Base-by-base conservation (phyloP, 2,888 invertebrate genomes). In the Ectropis crepuscularia region DNA sequence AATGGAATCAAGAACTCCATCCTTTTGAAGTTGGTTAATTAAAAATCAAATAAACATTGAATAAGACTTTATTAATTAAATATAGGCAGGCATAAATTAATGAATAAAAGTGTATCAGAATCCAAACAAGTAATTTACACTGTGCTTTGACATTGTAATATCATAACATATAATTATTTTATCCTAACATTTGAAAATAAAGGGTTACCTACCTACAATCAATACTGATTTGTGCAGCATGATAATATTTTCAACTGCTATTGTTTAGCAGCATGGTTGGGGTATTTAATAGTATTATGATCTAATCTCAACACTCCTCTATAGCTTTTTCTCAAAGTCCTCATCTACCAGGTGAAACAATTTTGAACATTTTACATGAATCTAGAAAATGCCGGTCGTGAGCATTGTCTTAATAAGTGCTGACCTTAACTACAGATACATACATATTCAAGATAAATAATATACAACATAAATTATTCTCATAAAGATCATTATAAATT, bases 41-140 rank as follows among this genome's bases (percentile, higher is more conserved):
- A 49, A 57, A 48, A 66, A 63, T 61, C 57, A 59, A 43, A 28
- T 10, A 49, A 72, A 70, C 67, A 69, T 68, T 67, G 58, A 57
- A 70, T 70, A 70, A 60, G 67, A 63, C 55, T 70, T 72, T 67
- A 70, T 64, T 71, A 45, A 55, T 49, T 65, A 65, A 61, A 66
- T 66, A 70, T 66, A 70, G 64, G 66, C 62, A 65, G 67, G 60
- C 36, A 66, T 62, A 60, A 28, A 55, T 39, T 39, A 64, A 58
- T 50, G 57, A 67, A 62, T 65, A 65, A 51, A 66, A 46, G 54
- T 49, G 10, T 60, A 65, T 47, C 9, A 49, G 46, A 54, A 63
- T 68, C 16, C 50, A 64, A 63, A 49, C 47, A 50, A 61, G 61
- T 62, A 7, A 53, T 11, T 49, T 37, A 49, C 11, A 49, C 49